Conservation (phyloP, 2,113 vertebrate genomes). For the Halcyon malimbica region DNA sequence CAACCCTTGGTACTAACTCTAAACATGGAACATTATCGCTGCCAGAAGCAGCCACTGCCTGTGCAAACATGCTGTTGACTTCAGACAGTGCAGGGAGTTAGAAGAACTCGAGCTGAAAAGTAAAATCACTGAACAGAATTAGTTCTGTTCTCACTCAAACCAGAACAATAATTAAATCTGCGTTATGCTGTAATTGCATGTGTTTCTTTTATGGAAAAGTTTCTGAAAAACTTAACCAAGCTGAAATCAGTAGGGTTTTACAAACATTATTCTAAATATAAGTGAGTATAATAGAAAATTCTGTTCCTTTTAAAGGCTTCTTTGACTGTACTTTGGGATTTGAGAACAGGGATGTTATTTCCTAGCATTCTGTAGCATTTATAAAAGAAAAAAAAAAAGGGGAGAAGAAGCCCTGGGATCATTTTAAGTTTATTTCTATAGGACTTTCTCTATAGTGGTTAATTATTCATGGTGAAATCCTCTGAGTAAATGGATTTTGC, state of each 20-base stretch:
- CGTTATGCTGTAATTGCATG: neutral
- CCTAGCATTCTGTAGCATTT: neutral
- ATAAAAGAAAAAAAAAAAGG: neutral
- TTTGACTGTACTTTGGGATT: neutral
- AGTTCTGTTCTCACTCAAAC: no score
- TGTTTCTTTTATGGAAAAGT: neutral
- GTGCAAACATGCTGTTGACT: no score
- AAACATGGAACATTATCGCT: no score
- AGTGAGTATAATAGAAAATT: neutral
- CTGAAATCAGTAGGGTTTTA: constrained; percentile 12
- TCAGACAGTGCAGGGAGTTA: no score
- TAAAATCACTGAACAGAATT: no score
- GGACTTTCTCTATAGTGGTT: constrained; percentile 34
- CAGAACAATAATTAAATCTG: neutral
- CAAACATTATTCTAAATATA: neutral
- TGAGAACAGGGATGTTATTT: constrained; percentile 13
- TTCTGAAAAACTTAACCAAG: neutral
- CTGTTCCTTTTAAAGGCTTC: neutral
- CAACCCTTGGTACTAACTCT: no score
- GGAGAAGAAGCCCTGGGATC: neutral
- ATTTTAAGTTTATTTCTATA: constrained; percentile 48
- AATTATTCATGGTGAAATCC: constrained; percentile 65
- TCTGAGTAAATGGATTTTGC: constrained; percentile 54
- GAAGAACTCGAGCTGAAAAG: no score
- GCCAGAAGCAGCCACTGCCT: no score